Conservation (phyloP, 2,888 invertebrate species). For the Melanostoma mellinum region DNA sequence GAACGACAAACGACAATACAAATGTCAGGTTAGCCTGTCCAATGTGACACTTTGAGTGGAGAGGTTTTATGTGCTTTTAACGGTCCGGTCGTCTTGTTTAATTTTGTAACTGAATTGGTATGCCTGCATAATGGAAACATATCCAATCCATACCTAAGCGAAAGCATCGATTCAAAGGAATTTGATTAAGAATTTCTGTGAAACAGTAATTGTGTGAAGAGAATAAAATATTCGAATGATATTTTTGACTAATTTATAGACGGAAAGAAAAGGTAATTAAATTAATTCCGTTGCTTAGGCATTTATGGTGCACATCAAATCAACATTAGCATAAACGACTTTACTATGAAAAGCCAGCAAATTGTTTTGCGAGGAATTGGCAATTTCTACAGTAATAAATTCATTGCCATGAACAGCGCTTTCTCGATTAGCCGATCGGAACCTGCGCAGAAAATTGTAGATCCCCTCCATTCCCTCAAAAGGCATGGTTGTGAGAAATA, state of each 20-base stretch:
- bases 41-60: constrained; percentile 52
- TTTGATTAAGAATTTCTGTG: constrained; percentile 33
- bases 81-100: constrained; percentile 45
- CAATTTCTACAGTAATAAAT: no score
- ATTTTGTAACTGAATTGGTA: constrained; percentile 54
- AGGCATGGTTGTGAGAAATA: no score
- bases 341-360: no score
- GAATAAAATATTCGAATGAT: constrained; percentile 38
- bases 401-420: no score
- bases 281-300: not conserved
- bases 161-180: constrained; percentile 19
- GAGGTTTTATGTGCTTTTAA: constrained; percentile 57
- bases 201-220: constrained; percentile 28
- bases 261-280: constrained; percentile 30
- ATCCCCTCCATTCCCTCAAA: no score
- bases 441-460: no score
- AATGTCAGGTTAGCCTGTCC: constrained; percentile 45
- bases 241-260: constrained; percentile 33
- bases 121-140: constrained; percentile 57
- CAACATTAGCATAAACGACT: no score
- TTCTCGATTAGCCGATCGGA: no score
- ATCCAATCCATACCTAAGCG: constrained; percentile 4
- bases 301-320: no score
- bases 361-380: no score
- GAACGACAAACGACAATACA: not conserved